Evolutionary conservation across 2,797 vertebrate species (phyloP), one percentile per base, ranked within the genome.

Genomic region (Thamnophis elegans): DNA sequence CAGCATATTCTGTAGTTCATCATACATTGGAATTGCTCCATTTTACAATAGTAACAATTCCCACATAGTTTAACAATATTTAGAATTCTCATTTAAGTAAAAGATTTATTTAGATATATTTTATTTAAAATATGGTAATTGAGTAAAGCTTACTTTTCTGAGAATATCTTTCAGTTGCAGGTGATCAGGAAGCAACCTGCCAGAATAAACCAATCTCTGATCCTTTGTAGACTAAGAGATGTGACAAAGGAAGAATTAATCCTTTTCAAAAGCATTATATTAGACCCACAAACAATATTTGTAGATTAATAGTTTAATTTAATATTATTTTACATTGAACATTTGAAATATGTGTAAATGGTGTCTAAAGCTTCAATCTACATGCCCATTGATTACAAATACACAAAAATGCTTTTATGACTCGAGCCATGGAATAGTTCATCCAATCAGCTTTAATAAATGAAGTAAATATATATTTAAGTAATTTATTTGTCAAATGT

Each of bases 201-300:
- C 99, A 96, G 99, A 99, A 98, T 99, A 99, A 95, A 99, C 99
- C 98, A 99, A 97, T 95, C 99, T 98, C 97, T 99, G 99, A 98
- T 99, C 99, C 98, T 99, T 99, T 94, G 98, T 98, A 96, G 98
- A 98, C 99, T 99, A 96, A 93, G 95, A 98, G 94, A 98, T 93
- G 95, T 94, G 94, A 97, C 97, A 98, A 97, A 95, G 96, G 96
- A 96, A 96, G 93, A 59, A 96, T 91, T 95, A 97, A 95, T 97
- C 95, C 65, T 97, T 96, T 97, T 95, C 14, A 96, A 93, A 91
- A 92, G 85, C 78, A 94, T 62, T 94, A 78, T 92, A 90, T 95
- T 42, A 94, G 93, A 91, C 92, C 18, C 93, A 88, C 93, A 93
- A 94, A 93, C 88, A 96, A 95, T 68, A 96, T 91, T 22, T 94